A percentile compares a stretch with the other conserved stretches of the same genome.
phyloP scores from a whole-genome alignment of 2,888 invertebrate genomes.

The Conistra vaccinii region DNA sequence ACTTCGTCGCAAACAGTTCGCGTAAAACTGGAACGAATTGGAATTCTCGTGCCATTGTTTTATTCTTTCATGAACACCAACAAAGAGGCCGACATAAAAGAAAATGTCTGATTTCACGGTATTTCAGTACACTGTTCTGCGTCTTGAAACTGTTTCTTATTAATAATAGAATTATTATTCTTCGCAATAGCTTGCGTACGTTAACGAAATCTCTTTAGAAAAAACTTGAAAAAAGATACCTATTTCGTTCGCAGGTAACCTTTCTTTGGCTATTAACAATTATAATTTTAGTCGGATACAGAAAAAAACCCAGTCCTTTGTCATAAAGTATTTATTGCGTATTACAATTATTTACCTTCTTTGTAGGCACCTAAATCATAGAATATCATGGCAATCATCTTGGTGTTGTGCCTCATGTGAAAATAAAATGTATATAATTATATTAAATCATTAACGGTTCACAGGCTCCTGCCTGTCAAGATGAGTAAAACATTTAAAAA shows the following conservation, averaged over 20 bases:
- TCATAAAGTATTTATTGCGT: neutral
- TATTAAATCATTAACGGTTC: no score
- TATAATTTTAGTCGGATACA: neutral
- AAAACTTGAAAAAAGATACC: neutral
- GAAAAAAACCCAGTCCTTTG: no score
- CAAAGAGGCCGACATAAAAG: conserved; percentile 13
- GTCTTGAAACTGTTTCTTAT: neutral
- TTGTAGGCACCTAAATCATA: neutral
- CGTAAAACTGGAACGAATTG: conserved; percentile 13
- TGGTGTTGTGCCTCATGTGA: neutral
- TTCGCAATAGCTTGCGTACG: neutral
- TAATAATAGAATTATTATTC: neutral
- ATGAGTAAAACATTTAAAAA: neutral
- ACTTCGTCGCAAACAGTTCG: neutral
- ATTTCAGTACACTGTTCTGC: neutral
- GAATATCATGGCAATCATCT: no score
- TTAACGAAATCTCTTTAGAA: neutral
- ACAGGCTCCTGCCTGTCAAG: neutral
- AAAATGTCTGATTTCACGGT: conserved; percentile 8
- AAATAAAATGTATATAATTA: neutral
- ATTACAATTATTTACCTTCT: neutral
- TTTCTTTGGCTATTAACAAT: neutral
- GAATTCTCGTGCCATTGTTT: neutral
- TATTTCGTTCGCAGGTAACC: neutral
- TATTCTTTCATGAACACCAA: neutral